Conservation (phyloP, 2,888 invertebrate species). For the Polyploca ridens region DNA sequence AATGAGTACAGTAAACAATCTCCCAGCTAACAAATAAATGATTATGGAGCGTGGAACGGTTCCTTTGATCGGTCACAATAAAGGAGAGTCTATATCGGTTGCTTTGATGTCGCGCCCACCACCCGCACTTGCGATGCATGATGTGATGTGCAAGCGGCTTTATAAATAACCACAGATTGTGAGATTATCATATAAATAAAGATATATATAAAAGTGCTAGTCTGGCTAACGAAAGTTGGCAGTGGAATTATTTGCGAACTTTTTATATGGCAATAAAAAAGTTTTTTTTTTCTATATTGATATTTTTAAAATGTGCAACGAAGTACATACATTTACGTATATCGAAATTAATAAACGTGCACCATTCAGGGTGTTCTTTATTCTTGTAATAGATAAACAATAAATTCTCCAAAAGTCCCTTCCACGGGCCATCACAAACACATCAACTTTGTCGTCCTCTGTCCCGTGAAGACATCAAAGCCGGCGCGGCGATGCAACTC, state of each 20-base stretch:
- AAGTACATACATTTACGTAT: too few species aligned
- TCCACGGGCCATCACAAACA: slow-evolving; percentile 19
- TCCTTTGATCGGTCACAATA: slow-evolving; percentile 25
- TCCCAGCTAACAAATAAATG: neutral
- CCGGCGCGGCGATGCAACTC: slow-evolving; percentile 28
- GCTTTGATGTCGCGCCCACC: slow-evolving; percentile 27
- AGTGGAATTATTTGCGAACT: too few species aligned
- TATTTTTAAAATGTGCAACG: neutral
- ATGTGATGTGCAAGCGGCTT: slow-evolving; percentile 6
- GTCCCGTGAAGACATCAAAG: slow-evolving; percentile 64
- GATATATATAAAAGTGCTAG: too few species aligned
- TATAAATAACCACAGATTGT: slow-evolving; percentile 14
- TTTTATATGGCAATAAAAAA: too few species aligned
- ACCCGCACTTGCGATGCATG: slow-evolving; percentile 1
- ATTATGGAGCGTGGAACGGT: slow-evolving; percentile 10
- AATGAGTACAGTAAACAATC: slow-evolving; percentile 1
- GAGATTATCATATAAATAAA: neutral
- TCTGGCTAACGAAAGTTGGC: too few species aligned
- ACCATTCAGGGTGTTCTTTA: neutral
- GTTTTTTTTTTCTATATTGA: too few species aligned
- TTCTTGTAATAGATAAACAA: neutral
- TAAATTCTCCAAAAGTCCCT: neutral
- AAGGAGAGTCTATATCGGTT: slow-evolving; percentile 23
- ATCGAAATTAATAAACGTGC: neutral
- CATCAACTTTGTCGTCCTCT: slow-evolving; percentile 21